phyloP scores from a whole-genome alignment of 1,140 invertebrate genomes.

The Diuraphis noxia region DNA sequence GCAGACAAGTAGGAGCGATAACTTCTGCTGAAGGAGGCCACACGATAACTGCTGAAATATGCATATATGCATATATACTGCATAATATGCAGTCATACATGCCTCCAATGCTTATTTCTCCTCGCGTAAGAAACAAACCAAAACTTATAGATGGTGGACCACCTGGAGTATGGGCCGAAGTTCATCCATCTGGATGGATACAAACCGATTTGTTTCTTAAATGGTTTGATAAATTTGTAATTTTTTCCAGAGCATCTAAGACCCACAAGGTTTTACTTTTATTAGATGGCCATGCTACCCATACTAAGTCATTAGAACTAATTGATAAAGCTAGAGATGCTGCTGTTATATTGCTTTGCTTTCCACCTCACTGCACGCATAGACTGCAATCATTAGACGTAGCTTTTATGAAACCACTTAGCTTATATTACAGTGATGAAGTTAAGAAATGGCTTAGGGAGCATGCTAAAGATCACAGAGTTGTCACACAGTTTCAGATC shows the following conservation, averaged over 20 bases:
- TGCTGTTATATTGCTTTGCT: constrained; percentile 27
- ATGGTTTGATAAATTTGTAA: constrained; percentile 56
- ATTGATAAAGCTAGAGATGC: constrained; percentile 45
- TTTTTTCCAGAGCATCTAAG: constrained; percentile 48
- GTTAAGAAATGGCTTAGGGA: constrained; percentile 57
- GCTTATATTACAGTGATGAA: constrained; percentile 57
- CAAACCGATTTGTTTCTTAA: constrained; percentile 57
- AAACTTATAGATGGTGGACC: constrained; percentile 57
- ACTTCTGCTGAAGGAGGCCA: constrained; percentile 59
- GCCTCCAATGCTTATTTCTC: constrained; percentile 56
- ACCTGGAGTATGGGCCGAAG: constrained; percentile 55
- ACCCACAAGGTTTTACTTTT: constrained; percentile 53
- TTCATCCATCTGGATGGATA: too few species aligned
- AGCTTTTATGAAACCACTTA: constrained; percentile 60
- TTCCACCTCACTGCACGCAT: constrained; percentile 59
- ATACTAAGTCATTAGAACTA: constrained; percentile 55
- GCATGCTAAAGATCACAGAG: constrained; percentile 57
- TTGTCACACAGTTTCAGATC: constrained; percentile 59
- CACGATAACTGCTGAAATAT: constrained; percentile 58
- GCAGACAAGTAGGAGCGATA: constrained; percentile 59
- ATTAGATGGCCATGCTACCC: constrained; percentile 55
- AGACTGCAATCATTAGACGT: constrained; percentile 61
- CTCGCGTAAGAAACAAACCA: constrained; percentile 54
- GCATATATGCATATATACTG: constrained; percentile 59
- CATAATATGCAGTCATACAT: too few species aligned